Conservation (phyloP, 2,797 vertebrate species). For the Xyrichtys novacula region DNA sequence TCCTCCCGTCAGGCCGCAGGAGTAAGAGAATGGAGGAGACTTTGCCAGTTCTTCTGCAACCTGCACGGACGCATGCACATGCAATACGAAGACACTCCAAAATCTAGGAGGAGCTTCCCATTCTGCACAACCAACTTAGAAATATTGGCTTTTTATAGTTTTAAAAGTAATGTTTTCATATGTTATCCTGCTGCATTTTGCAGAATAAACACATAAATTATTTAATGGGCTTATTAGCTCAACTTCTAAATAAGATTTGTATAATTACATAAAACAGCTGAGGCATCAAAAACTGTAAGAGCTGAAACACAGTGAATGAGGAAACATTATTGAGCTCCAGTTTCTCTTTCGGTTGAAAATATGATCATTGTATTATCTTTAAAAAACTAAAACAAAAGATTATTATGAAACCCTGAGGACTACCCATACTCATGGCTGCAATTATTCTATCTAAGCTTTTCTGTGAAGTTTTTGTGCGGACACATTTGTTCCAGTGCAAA, state of each 20-base stretch:
- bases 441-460: background rate
- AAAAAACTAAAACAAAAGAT: background rate
- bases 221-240: too few relatives aligned
- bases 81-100: background rate
- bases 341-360: background rate
- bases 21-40: constrained; percentile 75
- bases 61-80: constrained; percentile 70
- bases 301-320: background rate
- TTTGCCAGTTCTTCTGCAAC: constrained; percentile 85
- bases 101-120: background rate
- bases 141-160: background rate
- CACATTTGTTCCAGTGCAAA: background rate
- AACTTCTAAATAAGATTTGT: background rate
- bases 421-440: background rate
- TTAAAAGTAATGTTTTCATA: background rate
- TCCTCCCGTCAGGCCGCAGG: constrained; percentile 74
- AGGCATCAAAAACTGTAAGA: background rate
- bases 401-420: background rate
- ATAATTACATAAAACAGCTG: too few relatives aligned
- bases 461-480: background rate
- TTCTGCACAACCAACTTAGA: background rate
- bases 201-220: too few relatives aligned
- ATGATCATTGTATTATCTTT: constrained; percentile 1
- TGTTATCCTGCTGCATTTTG: background rate
- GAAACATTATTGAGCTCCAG: background rate